These are phyloP conservation scores for Eucriotettix oculatus DNA, from an alignment of 2,888 invertebrate species.

Conservation along the genomic window DNA sequence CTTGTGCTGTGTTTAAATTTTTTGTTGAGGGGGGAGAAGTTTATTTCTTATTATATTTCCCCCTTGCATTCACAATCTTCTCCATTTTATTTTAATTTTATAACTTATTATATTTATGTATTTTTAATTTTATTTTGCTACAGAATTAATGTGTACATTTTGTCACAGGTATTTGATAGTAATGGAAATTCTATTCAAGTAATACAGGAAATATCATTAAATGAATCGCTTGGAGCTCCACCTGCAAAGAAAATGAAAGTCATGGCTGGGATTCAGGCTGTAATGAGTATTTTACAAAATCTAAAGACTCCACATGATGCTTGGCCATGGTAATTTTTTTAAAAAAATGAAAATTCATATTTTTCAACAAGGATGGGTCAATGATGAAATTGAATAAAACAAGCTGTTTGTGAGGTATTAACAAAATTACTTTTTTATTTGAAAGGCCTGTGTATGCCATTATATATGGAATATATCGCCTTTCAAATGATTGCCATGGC, in stretches of 20 bases:
- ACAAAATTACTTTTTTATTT: too few species aligned
- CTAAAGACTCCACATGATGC: not conserved
- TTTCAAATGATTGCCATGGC: too few species aligned
- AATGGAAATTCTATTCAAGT: not conserved
- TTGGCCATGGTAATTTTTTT: not conserved
- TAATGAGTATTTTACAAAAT: not conserved
- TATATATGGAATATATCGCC: too few species aligned
- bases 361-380: too few species aligned
- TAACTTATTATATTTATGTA: not conserved
- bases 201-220: not conserved
- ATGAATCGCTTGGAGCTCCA: not conserved
- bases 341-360: not conserved
- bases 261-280: not conserved
- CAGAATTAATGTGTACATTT: not conserved
- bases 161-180: not conserved
- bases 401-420: not conserved
- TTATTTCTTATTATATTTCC: too few species aligned
- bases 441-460: too few species aligned
- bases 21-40: too few species aligned
- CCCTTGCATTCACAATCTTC: too few species aligned
- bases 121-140: not conserved
- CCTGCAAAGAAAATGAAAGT: not conserved
- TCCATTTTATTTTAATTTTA: not conserved
- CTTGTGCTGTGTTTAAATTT: too few species aligned
- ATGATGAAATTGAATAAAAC: too few species aligned